Base-by-base conservation (phyloP, 2,888 invertebrate species). In the Galeruca laticollis region DNA sequence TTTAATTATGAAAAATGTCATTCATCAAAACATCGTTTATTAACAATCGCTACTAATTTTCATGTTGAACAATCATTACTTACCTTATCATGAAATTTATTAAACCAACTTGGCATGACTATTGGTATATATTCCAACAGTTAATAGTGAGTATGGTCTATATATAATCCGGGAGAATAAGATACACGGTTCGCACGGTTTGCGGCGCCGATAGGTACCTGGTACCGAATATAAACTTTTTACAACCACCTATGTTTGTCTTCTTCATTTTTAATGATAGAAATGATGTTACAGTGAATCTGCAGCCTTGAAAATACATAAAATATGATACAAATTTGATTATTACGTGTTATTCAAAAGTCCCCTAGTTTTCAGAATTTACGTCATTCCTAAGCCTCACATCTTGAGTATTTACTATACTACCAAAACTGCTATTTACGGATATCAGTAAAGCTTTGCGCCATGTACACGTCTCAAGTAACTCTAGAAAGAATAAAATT, bases 171-270 rank as follows among this genome's bases (percentile, higher is more conserved):
- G 73, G n/a, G 13, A 31, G 43, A 52, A 60, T 60, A 63, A 66
- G 69, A 72, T 74, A 75, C 74, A n/a, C n/a, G n/a, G n/a, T 76
- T 73, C 76, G 72, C 75, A 76, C 74, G 73, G 74, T 69, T 51
- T 70, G 76, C 13, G 75, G 81, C 80, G 78, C 81, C 81, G 79
- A 77, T 77, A 78, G 75, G 81, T 78, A 80, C 81, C 82, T 79
- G 82, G 78, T 76, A 82, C 82, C 61, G 59, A 73, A 70, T 73
- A 68, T 73, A 66, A 59, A 68, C 54, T 60, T 69, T 69, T 73
- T 71, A 59, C 20, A 47, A 47, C 33, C 37, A 49, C 51, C 26
- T 35, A 20, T 68, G 21, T 52, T 63, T 62, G 62, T 40, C 57
- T 18, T 60, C 57, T 62, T 56, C 61, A 73, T 63, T 68, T 70